These are phyloP conservation scores for Antigone vipio DNA, from an alignment of 2,113 vertebrate genomes.

Conservation along the genomic window DNA sequence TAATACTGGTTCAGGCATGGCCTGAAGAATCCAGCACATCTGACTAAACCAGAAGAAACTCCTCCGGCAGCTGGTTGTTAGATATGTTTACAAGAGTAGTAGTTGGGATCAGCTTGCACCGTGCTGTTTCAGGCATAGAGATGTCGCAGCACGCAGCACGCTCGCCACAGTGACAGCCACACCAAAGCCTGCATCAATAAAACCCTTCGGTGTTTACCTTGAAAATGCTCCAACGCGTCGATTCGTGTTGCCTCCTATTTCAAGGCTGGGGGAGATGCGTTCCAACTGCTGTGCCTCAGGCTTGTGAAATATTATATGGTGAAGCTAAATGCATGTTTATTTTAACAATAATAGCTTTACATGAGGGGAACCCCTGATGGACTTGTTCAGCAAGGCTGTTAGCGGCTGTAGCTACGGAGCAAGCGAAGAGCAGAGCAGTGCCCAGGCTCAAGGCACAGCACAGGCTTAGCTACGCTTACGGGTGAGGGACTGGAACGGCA, in stretches of 20 bases:
- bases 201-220: not conserved
- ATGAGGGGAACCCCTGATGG: conserved; percentile 15
- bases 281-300: conserved; percentile 50
- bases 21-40: not conserved
- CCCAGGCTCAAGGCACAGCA: not conserved
- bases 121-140: not conserved
- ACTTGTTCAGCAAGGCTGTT: not conserved
- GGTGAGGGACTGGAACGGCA: not conserved
- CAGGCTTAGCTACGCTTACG: fast-evolving
- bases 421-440: not conserved
- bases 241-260: not conserved
- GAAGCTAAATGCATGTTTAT: conserved; percentile 54
- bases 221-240: not conserved
- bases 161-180: not conserved
- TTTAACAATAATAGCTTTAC: conserved; percentile 53
- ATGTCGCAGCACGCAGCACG: not conserved
- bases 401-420: not conserved
- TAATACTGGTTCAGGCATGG: not conserved
- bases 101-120: not conserved
- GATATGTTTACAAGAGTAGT: not conserved
- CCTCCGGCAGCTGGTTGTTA: not conserved
- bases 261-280: conserved; percentile 18
- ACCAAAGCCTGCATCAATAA: not conserved
- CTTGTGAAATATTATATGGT: conserved; percentile 57
- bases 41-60: not conserved